Conservation (phyloP, 2,113 vertebrate genomes). For the Seriola dumerili region DNA sequence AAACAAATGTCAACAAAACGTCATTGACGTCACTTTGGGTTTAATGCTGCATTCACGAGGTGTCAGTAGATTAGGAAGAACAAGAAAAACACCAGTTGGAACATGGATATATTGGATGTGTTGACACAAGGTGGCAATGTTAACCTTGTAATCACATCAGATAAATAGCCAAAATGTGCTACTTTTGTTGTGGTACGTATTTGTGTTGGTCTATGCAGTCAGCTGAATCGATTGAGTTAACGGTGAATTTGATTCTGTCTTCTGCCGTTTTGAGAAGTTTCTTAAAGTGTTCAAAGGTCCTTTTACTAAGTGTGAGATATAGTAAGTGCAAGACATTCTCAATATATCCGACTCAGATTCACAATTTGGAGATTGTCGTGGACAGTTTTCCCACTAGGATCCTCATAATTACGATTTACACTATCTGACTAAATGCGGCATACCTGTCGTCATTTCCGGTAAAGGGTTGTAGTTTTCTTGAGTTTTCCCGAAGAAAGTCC, state of each 20-base stretch:
- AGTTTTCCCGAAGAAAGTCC: accelerated
- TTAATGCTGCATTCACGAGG: neutral
- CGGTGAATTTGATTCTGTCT: neutral
- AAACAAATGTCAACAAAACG: conserved; percentile 86
- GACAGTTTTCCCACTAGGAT: neutral
- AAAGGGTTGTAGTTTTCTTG: conserved; percentile 32
- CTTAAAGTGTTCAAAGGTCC: neutral
- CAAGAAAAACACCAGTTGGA: neutral
- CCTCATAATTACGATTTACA: neutral
- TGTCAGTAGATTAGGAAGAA: no score
- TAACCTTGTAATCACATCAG: neutral
- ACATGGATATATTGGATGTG: neutral
- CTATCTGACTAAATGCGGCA: neutral
- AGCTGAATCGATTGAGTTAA: neutral
- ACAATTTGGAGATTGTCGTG: neutral
- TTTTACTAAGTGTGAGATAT: neutral
- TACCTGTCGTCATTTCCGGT: conserved; percentile 60
- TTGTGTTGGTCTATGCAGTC: neutral
- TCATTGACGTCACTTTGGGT: conserved; percentile 46
- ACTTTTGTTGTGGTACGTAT: neutral
- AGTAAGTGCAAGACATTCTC: neutral
- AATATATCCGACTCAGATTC: neutral
- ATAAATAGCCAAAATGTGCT: neutral
- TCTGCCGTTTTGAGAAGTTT: neutral
- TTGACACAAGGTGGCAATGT: neutral